Conservation (phyloP, 1,140 invertebrate species). For the Eufriesea mexicana region DNA sequence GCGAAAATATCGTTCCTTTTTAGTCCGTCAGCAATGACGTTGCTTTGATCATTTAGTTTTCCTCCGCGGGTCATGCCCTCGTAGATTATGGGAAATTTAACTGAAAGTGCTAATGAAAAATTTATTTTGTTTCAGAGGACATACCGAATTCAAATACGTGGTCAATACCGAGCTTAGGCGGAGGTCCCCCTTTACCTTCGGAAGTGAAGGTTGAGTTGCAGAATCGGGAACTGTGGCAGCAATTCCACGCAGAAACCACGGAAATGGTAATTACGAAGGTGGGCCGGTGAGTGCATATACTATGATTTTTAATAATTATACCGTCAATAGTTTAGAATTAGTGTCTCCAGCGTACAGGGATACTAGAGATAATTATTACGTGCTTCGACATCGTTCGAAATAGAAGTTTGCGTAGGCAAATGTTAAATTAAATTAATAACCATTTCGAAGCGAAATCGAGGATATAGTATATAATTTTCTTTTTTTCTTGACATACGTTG, state of each 20-base stretch:
- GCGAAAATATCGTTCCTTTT: not conserved
- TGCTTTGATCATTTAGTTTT: not conserved
- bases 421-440: not conserved
- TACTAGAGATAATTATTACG: not conserved
- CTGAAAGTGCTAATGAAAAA: not conserved
- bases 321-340: not conserved
- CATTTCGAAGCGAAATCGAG: not conserved
- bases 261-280: slow-evolving; percentile 91
- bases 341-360: not conserved
- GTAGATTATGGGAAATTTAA: not conserved
- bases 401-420: not conserved
- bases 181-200: slow-evolving; percentile 37
- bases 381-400: not conserved
- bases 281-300: slow-evolving; percentile 83
- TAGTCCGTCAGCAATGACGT: not conserved
- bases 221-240: slow-evolving; percentile 82
- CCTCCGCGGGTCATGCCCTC: not conserved
- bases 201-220: slow-evolving; percentile 70
- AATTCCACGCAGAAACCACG: slow-evolving; percentile 86
- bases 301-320: not conserved
- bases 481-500: no score
- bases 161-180: slow-evolving; percentile 23
- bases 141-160: slow-evolving; percentile 41
- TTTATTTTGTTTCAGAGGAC: slow-evolving; percentile 59
- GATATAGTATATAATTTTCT: no score